Conservation (phyloP, 2,797 vertebrate species). For the Masticophis lateralis region DNA sequence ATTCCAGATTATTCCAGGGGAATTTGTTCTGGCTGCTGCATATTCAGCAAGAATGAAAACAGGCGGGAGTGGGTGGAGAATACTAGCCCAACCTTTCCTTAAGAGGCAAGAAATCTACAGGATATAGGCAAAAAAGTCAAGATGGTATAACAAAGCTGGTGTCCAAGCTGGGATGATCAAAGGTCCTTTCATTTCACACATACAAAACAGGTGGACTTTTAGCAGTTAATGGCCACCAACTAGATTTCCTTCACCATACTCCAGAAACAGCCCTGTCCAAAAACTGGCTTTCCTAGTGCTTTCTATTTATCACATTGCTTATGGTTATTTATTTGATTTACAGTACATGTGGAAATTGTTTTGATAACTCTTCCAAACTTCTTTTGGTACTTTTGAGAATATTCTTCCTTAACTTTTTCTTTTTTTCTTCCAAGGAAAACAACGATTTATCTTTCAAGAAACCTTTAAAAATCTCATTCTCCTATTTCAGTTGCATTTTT, state of each 20-base stretch:
- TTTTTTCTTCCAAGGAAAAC: neutral
- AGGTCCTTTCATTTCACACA: neutral
- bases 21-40: too few relatives aligned
- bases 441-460: neutral
- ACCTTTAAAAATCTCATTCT: constrained; percentile 1
- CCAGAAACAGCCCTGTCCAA: neutral
- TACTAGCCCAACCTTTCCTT: neutral
- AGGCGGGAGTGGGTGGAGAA: neutral
- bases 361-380: constrained; percentile 1
- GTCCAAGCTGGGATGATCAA: neutral
- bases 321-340: neutral
- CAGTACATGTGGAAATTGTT: neutral
- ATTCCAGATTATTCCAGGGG: neutral
- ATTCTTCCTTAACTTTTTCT: neutral
- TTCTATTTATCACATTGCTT: neutral
- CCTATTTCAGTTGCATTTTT: neutral
- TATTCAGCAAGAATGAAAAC: neutral
- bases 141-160: neutral
- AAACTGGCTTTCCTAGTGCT: neutral
- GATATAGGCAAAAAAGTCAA: neutral
- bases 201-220: neutral
- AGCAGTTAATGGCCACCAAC: neutral
- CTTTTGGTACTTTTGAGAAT: constrained; percentile 11
- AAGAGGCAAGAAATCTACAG: neutral
- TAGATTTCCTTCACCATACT: neutral